Conservation (phyloP, 2,888 invertebrate species). For the Pogonocherus hispidulus region DNA sequence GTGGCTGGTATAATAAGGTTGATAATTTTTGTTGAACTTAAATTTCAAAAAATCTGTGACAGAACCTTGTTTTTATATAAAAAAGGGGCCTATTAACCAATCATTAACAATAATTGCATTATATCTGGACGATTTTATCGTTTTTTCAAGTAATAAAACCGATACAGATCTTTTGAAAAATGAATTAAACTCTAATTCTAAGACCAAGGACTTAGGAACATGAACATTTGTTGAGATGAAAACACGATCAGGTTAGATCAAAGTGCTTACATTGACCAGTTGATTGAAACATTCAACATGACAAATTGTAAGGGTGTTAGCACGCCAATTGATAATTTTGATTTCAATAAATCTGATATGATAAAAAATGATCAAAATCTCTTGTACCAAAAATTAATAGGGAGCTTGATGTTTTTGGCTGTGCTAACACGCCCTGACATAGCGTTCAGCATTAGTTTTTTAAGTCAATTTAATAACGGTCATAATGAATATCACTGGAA, state of each 20-base stretch:
- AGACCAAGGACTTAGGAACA: conserved; percentile 3
- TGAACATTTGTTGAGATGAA: conserved; percentile 19
- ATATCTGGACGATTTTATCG: conserved; percentile 25
- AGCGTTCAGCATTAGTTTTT: no score
- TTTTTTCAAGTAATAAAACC: no score
- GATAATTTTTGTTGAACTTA: background rate
- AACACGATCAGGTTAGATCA: conserved; percentile 12
- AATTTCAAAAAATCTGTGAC: no score
- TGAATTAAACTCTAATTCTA: conserved; percentile 16
- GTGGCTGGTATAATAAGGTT: background rate
- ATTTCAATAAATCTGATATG: background rate
- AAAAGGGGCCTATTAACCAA: background rate
- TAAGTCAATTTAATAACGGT: no score
- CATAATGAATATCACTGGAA: no score
- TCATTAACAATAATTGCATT: conserved; percentile 15
- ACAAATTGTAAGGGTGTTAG: background rate
- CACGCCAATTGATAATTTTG: background rate
- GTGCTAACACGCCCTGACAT: background rate
- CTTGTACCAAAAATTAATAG: background rate
- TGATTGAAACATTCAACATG: background rate
- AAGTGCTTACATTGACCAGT: background rate
- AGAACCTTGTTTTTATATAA: conserved; percentile 15
- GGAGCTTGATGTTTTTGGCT: background rate
- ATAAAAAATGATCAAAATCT: background rate
- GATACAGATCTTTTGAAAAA: no score